A percentile compares a stretch with the other conserved stretches of the same genome.
Conservation (phyloP, 2,113 vertebrate genomes). For the Choloepus hoffmanni region DNA sequence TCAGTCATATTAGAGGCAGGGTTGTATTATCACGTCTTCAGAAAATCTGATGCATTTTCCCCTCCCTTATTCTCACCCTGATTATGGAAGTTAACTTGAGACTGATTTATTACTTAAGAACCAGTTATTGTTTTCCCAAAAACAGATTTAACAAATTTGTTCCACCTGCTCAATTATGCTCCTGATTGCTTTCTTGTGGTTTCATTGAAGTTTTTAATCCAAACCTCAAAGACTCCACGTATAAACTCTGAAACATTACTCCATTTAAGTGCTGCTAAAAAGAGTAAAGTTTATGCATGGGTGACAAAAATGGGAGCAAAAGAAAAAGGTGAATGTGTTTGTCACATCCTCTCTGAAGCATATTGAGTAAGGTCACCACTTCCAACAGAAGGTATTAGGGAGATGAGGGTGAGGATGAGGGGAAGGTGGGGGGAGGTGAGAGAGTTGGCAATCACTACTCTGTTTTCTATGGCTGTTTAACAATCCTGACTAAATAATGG, state of each 20-base stretch:
- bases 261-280: conserved; percentile 48
- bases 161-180: conserved; percentile 84
- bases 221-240: conserved; percentile 84
- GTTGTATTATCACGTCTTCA: conserved; percentile 82
- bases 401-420: background rate
- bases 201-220: conserved; percentile 84
- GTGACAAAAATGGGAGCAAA: conserved; percentile 19
- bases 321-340: background rate
- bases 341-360: conserved; percentile 9
- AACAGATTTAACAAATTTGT: conserved; percentile 88
- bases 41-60: conserved; percentile 66
- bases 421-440: background rate
- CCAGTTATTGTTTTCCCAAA: conserved; percentile 84
- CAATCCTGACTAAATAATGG: background rate
- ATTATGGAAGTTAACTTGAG: conserved; percentile 82
- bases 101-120: conserved; percentile 86
- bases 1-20: conserved; percentile 74
- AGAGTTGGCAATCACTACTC: background rate
- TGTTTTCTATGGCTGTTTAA: background rate
- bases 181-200: conserved; percentile 85
- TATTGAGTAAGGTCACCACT: background rate
- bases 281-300: background rate
- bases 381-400: background rate
- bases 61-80: conserved; percentile 63
- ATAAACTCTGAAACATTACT: conserved; percentile 65